Percentiles rank a stretch among this genome's conserved stretches.
Conservation (phyloP, 2,797 vertebrate species). For the Ciconia nigra region DNA sequence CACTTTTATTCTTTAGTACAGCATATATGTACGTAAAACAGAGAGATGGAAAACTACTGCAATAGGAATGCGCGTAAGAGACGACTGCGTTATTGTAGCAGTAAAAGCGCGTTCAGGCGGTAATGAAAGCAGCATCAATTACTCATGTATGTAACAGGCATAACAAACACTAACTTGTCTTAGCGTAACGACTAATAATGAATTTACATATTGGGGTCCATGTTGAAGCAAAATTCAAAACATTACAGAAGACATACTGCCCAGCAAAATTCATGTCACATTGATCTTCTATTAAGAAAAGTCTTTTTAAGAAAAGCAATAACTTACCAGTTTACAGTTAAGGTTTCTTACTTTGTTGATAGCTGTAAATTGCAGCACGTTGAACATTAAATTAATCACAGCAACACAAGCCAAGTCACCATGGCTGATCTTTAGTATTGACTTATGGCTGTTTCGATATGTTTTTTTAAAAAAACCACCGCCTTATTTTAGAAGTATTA, state of each 20-base stretch:
- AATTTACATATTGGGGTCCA: neutral
- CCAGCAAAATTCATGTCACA: neutral
- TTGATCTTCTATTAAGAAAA: neutral
- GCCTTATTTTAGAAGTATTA: conserved; percentile 11
- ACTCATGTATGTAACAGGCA: neutral
- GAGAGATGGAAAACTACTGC: neutral
- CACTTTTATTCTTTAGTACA: neutral
- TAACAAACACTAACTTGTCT: neutral
- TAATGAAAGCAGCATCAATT: neutral
- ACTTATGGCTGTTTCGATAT: neutral
- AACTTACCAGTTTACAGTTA: neutral
- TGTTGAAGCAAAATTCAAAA: neutral
- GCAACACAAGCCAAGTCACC: neutral
- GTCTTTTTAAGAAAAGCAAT: neutral
- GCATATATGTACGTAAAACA: rapidly evolving
- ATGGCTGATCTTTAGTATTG: neutral
- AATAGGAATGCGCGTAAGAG: neutral
- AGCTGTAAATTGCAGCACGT: neutral
- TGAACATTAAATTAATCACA: neutral
- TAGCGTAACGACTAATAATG: neutral
- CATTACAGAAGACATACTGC: neutral
- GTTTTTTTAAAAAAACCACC: neutral
- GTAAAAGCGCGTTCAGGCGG: rapidly evolving
- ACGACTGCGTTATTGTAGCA: neutral
- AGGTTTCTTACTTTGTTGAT: neutral